Evolutionary conservation across 2,888 invertebrate genomes (phyloP).

Genomic region (Trissolcus japonicus): DNA sequence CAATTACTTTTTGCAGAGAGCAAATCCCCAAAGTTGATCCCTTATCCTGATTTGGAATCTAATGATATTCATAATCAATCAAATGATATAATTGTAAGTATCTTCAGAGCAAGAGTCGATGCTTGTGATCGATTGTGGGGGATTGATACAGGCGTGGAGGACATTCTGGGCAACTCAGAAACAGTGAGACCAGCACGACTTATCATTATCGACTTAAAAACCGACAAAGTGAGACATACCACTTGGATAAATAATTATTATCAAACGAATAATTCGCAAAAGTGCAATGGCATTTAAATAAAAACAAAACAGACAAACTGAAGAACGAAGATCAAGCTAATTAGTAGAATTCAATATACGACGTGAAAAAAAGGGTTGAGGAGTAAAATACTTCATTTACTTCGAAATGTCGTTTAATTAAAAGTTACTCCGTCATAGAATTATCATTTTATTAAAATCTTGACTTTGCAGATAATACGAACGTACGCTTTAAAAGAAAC

Average conservation of each 20-base stretch:
- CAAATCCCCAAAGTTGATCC: constrained; percentile 83
- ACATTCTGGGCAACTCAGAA: constrained; percentile 81
- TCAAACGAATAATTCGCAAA: no score
- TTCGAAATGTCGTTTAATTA: no score
- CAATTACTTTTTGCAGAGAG: constrained; percentile 26
- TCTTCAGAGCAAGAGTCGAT: constrained; percentile 85
- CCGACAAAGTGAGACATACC: constrained; percentile 79
- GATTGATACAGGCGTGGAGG: constrained; percentile 86
- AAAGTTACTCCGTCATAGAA: no score
- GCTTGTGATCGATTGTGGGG: constrained; percentile 89
- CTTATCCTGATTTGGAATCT: constrained; percentile 87
- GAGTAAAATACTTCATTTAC: no score
- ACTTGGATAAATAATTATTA: neutral
- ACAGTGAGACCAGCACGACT: constrained; percentile 80
- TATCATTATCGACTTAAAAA: constrained; percentile 84
- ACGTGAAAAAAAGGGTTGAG: no score
- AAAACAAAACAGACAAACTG: neutral
- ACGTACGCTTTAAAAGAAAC: constrained; percentile 82
- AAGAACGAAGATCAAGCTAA: neutral
- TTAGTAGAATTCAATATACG: neutral
- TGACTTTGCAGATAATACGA: constrained; percentile 77
- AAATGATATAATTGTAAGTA: constrained; percentile 82
- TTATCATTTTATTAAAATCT: neutral
- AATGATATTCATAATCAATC: constrained; percentile 82
- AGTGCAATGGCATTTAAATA: neutral